Evolutionary conservation across 2,888 invertebrate species (phyloP), one percentile per base, ranked within the genome.

Genomic region (Anagyrus pseudococci): DNA sequence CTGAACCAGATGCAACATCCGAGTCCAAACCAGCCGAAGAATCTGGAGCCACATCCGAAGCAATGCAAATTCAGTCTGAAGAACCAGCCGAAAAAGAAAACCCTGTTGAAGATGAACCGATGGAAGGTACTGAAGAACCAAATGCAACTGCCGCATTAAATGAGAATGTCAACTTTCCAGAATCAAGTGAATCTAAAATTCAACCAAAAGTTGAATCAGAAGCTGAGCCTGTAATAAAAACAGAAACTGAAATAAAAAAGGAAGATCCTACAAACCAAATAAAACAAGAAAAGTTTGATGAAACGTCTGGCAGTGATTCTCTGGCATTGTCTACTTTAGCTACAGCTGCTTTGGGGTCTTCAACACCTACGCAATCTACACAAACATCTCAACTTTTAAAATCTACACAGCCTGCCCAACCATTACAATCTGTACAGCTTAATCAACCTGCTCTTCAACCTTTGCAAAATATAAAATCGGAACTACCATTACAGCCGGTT

Each of bases 271-370:
- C 48, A 8, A 71, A 73, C 23, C 37, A 64, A 29, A 37, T 67
- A 13, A 76, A 75, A 44, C 67, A 70, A 17, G 77, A 77, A 26
- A 77, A 76, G 47, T 68, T 71, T 1, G 78, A 78, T 55, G 83
- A 83, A 15, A 79, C 79, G 64, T 83, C 83, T 60, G 83, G 84
- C 58, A 75, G 84, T 1, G 86, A 86, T 46, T 86, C 86, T 70
- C 89, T 90, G 74, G 89, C 90, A 25, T 83, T 91, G 56, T 86
- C 89, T 46, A 91, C 91, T 2, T 83, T 91, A 41, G 91, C 91
- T 55, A 87, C 88, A 67, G 91, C 91, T 47, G 91, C 91, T 33
- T 83, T 89, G 23, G 83, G 83, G 22, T 77, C 82, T 2, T 81
- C 82, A 1, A 78, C 77, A 62, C 74, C 41, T 8, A 10, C 25